Percentiles rank a stretch among this genome's conserved stretches.
phyloP scores from a whole-genome alignment of 2,797 vertebrate genomes.

The Cygnus olor region DNA sequence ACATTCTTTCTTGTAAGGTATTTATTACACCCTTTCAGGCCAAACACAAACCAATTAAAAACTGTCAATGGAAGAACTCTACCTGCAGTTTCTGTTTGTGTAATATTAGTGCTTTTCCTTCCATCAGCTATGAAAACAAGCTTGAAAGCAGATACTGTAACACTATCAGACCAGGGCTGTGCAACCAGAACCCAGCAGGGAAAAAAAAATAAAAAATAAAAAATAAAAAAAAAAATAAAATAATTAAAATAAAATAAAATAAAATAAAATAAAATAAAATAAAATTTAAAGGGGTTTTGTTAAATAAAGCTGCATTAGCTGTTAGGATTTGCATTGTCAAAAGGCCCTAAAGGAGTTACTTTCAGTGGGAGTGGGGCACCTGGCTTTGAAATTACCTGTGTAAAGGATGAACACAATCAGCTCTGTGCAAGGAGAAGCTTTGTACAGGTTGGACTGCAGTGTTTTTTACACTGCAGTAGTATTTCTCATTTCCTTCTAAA shows the following conservation, averaged over 20 bases:
- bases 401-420: not conserved
- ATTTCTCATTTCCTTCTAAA: constrained; percentile 42
- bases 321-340: not conserved
- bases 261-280: no score
- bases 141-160: not conserved
- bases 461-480: not conserved
- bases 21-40: not conserved
- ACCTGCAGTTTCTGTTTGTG: not conserved
- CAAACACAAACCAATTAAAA: constrained; percentile 1
- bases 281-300: not conserved
- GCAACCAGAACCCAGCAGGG: not conserved
- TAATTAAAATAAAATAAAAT: not conserved
- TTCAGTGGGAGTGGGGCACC: not conserved
- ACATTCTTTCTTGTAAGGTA: not conserved
- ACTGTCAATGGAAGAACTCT: not conserved
- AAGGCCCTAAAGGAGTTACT: not conserved
- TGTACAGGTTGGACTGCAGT: not conserved
- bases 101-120: not conserved
- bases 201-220: not conserved
- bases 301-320: not conserved
- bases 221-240: no score
- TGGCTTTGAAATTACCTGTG: not conserved
- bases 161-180: not conserved
- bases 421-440: not conserved
- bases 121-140: not conserved